phyloP scores from a whole-genome alignment of 2,797 vertebrate genomes.

The Pipistrellus pipistrellus region DNA sequence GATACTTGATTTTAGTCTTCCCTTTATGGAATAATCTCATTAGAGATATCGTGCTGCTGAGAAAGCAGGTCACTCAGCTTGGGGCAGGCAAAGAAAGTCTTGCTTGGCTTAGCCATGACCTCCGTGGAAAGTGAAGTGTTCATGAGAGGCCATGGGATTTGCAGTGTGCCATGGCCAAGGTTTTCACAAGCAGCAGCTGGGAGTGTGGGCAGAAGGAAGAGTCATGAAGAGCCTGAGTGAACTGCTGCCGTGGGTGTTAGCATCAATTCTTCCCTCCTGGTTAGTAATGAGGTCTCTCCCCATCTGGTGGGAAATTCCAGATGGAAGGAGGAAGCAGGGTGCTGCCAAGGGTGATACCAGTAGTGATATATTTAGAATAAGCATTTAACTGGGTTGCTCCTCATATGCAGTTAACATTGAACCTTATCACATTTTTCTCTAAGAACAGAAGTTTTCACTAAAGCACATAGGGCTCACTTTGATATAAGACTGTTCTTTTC shows the following conservation, averaged over 20 bases:
- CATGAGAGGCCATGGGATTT: slow-evolving; percentile 72
- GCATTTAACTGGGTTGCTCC: slow-evolving; percentile 28
- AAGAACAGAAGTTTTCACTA: slow-evolving; percentile 66
- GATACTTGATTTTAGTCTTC: slow-evolving; percentile 78
- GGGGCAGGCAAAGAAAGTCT: slow-evolving; percentile 73
- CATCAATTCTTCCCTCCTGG: slow-evolving; percentile 31
- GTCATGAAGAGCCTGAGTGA: slow-evolving; percentile 69
- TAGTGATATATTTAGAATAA: slow-evolving; percentile 78
- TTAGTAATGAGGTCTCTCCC: slow-evolving; percentile 68
- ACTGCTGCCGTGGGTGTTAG: slow-evolving; percentile 67
- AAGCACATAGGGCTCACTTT: slow-evolving; percentile 32
- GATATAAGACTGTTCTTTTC: slow-evolving; percentile 34
- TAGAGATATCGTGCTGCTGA: slow-evolving; percentile 79
- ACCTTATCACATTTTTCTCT: slow-evolving; percentile 68
- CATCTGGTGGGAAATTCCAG: slow-evolving; percentile 69
- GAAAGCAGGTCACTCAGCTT: slow-evolving; percentile 83
- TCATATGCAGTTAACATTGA: slow-evolving; percentile 66
- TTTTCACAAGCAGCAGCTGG: slow-evolving; percentile 69
- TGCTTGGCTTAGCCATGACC: slow-evolving; percentile 73
- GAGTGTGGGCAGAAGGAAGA: slow-evolving; percentile 66
- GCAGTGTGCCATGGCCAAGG: background rate
- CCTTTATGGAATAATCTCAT: slow-evolving; percentile 84
- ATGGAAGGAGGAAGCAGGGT: slow-evolving; percentile 53
- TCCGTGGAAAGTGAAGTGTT: slow-evolving; percentile 69
- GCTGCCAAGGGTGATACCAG: slow-evolving; percentile 67